These are phyloP conservation scores for Hydropotes inermis DNA, from an alignment of 2,113 vertebrate genomes.

Conservation along the genomic window DNA sequence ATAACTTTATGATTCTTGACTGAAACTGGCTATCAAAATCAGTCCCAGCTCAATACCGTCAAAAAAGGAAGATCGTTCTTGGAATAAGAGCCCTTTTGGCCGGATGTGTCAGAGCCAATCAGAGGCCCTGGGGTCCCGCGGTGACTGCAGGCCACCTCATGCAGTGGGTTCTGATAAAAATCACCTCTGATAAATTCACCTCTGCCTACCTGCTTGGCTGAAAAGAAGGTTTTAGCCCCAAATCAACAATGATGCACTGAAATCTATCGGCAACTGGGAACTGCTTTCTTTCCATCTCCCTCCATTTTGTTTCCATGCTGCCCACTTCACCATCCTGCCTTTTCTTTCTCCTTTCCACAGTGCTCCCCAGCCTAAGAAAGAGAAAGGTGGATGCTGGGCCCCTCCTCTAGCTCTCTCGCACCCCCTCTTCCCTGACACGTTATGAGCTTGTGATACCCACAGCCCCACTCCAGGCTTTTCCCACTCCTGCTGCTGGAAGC, in stretches of 20 bases:
- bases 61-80: slow-evolving; percentile 83
- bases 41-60: slow-evolving; percentile 85
- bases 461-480: neutral
- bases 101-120: slow-evolving; percentile 84
- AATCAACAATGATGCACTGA: slow-evolving; percentile 83
- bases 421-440: neutral
- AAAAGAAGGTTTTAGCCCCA: slow-evolving; percentile 79
- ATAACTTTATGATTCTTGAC: slow-evolving; percentile 90
- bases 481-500: neutral
- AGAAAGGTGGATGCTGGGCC: rapidly evolving
- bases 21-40: slow-evolving; percentile 91
- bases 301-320: neutral
- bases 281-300: slow-evolving; percentile 37
- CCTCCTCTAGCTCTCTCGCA: rapidly evolving
- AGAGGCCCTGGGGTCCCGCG: slow-evolving; percentile 73
- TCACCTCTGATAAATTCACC: slow-evolving; percentile 82
- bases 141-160: slow-evolving; percentile 77
- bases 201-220: slow-evolving; percentile 70
- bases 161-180: slow-evolving; percentile 83
- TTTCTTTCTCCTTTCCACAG: neutral
- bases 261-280: slow-evolving; percentile 72
- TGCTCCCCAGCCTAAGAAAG: neutral
- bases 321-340: neutral
- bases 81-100: slow-evolving; percentile 82
- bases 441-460: too few species aligned